phyloP scores from a whole-genome alignment of 1,140 invertebrate species.

The Drosophila insularis region DNA sequence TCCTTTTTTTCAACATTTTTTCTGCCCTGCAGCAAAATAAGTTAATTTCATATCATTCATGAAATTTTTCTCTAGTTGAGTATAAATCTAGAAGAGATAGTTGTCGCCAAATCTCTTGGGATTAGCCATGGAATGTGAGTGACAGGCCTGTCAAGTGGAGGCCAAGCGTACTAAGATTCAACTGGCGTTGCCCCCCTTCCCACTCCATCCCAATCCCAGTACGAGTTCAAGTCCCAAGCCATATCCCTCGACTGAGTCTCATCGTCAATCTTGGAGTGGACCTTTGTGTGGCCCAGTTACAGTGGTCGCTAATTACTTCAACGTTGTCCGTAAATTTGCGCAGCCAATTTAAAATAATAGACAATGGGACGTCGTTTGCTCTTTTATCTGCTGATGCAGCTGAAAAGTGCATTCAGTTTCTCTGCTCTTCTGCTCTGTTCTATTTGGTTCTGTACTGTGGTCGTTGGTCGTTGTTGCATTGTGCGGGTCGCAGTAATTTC shows the following conservation, averaged over 20 bases:
- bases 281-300: constrained; percentile 51
- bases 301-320: constrained; percentile 72
- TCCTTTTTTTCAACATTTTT: too few relatives aligned
- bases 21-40: too few relatives aligned
- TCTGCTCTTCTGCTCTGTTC: not conserved
- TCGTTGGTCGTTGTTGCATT: constrained; percentile 44
- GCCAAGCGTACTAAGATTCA: not conserved
- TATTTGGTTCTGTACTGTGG: not conserved
- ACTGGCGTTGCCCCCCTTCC: constrained; percentile 2
- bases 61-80: not conserved
- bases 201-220: not conserved
- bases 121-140: constrained; percentile 1
- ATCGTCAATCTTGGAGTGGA: constrained; percentile 15
- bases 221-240: not conserved
- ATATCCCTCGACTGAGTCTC: not conserved
- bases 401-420: constrained; percentile 22
- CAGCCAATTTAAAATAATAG: constrained; percentile 79
- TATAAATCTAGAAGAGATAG: not conserved
- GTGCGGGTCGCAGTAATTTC: constrained; percentile 63
- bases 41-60: too few relatives aligned
- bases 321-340: constrained; percentile 73
- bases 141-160: constrained; percentile 12
- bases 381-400: constrained; percentile 67
- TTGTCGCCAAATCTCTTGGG: not conserved
- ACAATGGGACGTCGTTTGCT: constrained; percentile 60